phyloP scores from a whole-genome alignment of 2,113 vertebrate genomes.

The Trochalopteron elliotii region DNA sequence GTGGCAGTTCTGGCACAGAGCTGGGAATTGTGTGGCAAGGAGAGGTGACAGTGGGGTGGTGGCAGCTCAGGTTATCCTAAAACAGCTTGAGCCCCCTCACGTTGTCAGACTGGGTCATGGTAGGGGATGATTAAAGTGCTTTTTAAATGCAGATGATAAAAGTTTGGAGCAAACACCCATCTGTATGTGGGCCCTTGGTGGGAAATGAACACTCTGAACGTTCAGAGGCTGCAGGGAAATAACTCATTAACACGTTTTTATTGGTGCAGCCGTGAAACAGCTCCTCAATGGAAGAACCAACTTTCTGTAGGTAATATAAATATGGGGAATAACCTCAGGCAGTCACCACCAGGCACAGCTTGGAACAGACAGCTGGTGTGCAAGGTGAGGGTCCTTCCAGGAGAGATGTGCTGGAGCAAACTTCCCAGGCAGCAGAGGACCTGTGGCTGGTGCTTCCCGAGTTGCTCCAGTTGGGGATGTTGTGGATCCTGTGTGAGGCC shows the following conservation, averaged over 20 bases:
- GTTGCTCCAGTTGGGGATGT: rapidly evolving
- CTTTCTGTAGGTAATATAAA: background rate
- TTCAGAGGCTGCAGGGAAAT: background rate
- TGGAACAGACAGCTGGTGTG: background rate
- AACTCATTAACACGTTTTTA: background rate
- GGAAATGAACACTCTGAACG: rapidly evolving
- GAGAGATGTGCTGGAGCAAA: background rate
- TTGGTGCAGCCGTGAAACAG: background rate
- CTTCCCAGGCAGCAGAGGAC: background rate
- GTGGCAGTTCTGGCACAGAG: background rate
- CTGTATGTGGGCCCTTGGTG: background rate
- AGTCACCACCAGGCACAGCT: rapidly evolving
- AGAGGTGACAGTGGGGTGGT: background rate
- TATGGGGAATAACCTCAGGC: background rate
- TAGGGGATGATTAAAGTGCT: background rate
- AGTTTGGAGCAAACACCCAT: background rate
- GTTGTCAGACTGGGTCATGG: background rate
- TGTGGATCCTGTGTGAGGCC: background rate
- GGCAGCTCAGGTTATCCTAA: background rate
- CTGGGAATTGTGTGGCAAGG: rapidly evolving
- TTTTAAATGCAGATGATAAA: background rate
- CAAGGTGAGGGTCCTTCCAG: background rate
- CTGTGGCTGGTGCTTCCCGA: rapidly evolving
- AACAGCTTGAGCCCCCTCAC: background rate
- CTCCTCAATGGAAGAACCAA: background rate